phyloP scores from a whole-genome alignment of 64 coral and sea anemone genomes.

The Hydrozoanthus tunicans region DNA sequence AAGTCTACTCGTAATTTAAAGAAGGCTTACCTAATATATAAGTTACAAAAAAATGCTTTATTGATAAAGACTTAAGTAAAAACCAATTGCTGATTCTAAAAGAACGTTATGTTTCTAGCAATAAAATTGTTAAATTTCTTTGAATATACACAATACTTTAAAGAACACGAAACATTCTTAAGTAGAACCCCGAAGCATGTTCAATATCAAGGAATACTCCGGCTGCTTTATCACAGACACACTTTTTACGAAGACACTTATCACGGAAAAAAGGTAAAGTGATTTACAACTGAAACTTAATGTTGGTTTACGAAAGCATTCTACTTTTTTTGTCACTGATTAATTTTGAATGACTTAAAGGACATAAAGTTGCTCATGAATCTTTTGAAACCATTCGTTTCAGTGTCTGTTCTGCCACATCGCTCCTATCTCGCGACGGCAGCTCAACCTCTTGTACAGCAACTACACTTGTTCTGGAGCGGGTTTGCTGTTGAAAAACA shows the following conservation, averaged over 20 bases:
- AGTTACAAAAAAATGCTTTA: too few relatives aligned
- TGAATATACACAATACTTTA: not conserved
- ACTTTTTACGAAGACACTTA: not conserved
- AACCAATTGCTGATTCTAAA: not conserved
- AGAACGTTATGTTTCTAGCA: not conserved
- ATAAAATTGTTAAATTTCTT: not conserved
- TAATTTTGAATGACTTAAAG: not conserved
- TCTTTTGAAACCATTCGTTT: not conserved
- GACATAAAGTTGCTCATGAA: conserved; percentile 14
- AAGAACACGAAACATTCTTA: too few relatives aligned
- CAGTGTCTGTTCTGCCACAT: not conserved
- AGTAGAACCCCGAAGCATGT: too few relatives aligned
- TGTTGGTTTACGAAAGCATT: not conserved
- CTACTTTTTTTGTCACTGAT: not conserved
- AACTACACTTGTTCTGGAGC: conserved; percentile 48
- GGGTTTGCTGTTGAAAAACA: conserved; percentile 15
- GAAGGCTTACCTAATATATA: too few relatives aligned
- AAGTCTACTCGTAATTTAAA: too few relatives aligned
- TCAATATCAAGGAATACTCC: too few relatives aligned
- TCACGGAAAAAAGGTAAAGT: not conserved
- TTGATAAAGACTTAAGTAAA: too few relatives aligned
- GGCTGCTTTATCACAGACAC: not conserved
- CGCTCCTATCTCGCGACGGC: not conserved
- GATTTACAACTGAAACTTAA: not conserved
- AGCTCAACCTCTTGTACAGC: not conserved